Conservation (phyloP, 2,113 vertebrate species). For the Caracal caracal region DNA sequence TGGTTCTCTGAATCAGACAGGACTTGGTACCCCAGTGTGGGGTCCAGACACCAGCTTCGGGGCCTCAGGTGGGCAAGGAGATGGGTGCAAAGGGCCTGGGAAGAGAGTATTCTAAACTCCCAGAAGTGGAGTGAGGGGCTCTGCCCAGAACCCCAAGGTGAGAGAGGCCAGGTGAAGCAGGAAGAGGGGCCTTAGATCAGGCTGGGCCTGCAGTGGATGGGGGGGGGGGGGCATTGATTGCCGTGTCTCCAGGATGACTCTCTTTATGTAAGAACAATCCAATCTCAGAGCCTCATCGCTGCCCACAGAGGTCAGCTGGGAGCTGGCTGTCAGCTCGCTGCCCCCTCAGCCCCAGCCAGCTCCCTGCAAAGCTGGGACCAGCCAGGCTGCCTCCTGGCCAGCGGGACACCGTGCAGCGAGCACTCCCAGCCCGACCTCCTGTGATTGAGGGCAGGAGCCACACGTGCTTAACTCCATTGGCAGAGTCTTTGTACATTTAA, state of each 20-base stretch:
- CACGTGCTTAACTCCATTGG: background rate
- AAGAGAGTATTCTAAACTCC: background rate
- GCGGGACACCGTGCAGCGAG: background rate
- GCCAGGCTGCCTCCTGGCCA: background rate
- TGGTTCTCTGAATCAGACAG: background rate
- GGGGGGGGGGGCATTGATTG: background rate
- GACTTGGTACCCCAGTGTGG: background rate
- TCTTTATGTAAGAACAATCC: conserved; percentile 39
- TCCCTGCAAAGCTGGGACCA: background rate
- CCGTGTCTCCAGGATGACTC: background rate
- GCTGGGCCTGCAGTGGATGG: background rate
- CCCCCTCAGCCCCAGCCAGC: background rate
- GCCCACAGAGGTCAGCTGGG: conserved; percentile 18
- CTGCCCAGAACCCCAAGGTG: background rate
- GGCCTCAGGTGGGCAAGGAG: background rate
- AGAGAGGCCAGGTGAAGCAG: background rate
- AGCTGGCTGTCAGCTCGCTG: conserved; percentile 43
- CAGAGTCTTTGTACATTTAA: conserved; percentile 50
- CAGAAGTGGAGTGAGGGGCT: background rate
- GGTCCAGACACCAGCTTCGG: background rate
- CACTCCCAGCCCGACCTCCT: background rate
- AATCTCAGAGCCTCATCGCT: background rate
- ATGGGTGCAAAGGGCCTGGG: background rate
- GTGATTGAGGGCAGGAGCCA: conserved; percentile 52
- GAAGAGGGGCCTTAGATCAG: background rate